Evolutionary conservation across 2,797 vertebrate genomes (phyloP).

Genomic region (Micromesistius poutassou): DNA sequence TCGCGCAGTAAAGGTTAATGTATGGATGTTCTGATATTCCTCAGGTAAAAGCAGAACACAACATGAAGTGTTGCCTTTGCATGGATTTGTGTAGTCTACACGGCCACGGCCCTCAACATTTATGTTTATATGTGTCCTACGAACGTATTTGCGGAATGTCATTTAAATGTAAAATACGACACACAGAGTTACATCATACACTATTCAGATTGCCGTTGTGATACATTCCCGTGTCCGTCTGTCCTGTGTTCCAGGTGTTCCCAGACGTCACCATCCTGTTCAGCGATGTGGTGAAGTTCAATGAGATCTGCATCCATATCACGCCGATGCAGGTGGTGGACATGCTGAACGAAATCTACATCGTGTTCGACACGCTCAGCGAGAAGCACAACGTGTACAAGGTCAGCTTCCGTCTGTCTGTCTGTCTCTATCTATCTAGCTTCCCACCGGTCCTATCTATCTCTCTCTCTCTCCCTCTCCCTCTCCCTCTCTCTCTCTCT

Average conservation of each 20-base stretch:
- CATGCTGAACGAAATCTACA: constrained; percentile 80
- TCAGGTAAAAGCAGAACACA: neutral
- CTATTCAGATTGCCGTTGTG: neutral
- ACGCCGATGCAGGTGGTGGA: constrained; percentile 79
- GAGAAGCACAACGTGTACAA: constrained; percentile 81
- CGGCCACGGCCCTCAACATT: no score
- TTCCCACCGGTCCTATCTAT: neutral
- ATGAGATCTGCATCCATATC: constrained; percentile 80
- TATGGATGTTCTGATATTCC: neutral
- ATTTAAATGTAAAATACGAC: neutral
- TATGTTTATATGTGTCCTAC: neutral
- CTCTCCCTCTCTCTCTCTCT: neutral
- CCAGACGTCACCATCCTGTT: constrained; percentile 77
- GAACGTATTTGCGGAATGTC: neutral
- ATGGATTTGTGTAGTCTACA: no score
- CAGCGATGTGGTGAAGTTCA: constrained; percentile 77
- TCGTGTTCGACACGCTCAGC: constrained; percentile 76
- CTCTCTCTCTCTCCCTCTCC: no score
- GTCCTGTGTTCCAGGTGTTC: constrained; percentile 61
- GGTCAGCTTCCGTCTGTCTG: constrained; percentile 44
- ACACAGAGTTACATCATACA: neutral
- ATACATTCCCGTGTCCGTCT: neutral
- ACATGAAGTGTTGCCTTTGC: neutral
- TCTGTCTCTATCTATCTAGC: neutral
- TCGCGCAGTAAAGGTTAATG: neutral